Evolutionary conservation across 1,140 invertebrate species (phyloP).

Genomic region (Condylostylus longicornis): DNA sequence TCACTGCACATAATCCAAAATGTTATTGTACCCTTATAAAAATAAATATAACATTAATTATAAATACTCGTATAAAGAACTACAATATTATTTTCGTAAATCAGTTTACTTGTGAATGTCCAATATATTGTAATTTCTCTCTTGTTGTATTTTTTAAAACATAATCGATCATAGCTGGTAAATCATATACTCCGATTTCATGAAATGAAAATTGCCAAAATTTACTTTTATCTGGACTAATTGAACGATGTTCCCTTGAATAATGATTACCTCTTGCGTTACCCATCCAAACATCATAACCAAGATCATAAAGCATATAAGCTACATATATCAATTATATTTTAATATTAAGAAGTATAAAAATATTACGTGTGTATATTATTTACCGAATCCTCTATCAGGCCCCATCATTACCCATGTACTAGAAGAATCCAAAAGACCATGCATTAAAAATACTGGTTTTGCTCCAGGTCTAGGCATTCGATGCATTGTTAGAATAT

Average conservation of each 20-base stretch:
- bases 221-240: constrained; percentile 32
- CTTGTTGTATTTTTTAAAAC: constrained; percentile 33
- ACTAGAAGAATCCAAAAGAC: constrained; percentile 40
- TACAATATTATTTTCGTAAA: not conserved
- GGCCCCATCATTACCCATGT: constrained; percentile 44
- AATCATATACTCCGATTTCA: constrained; percentile 43
- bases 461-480: constrained; percentile 34
- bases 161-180: constrained; percentile 44
- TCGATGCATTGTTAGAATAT: constrained; percentile 50
- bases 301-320: constrained; percentile 37
- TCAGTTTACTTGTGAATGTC: constrained; percentile 41
- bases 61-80: not conserved
- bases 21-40: constrained; percentile 48
- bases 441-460: constrained; percentile 48
- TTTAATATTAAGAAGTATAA: not conserved
- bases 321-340: too few species aligned
- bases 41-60: not conserved
- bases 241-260: constrained; percentile 25
- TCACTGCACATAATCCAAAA: constrained; percentile 49
- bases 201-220: constrained; percentile 46
- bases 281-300: constrained; percentile 55
- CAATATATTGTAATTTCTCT: constrained; percentile 41
- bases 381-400: constrained; percentile 43
- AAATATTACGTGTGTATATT: not conserved
- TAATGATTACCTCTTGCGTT: constrained; percentile 30